These are phyloP conservation scores for Aspidapion aeneum DNA, from an alignment of 2,888 invertebrate genomes.

Conservation along the genomic window DNA sequence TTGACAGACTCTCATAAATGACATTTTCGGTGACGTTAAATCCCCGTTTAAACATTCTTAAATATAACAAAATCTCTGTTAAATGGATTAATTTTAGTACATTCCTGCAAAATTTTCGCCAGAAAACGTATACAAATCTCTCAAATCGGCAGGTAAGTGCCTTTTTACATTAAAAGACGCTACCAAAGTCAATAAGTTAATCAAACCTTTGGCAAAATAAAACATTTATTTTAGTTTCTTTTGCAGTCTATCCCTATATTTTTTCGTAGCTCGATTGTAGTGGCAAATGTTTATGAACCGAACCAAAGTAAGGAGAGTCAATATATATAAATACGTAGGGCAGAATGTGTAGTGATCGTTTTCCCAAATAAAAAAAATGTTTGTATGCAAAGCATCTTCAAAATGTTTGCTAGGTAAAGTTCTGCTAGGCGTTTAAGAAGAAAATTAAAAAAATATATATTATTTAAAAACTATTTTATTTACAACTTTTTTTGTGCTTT, in stretches of 20 bases:
- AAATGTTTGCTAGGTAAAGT: constrained; percentile 87
- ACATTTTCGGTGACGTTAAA: constrained; percentile 76
- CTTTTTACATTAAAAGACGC: constrained; percentile 78
- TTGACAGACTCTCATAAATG: constrained; percentile 70
- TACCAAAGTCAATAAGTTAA: constrained; percentile 70
- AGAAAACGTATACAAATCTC: constrained; percentile 59
- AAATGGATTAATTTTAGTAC: constrained; percentile 62
- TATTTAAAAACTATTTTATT: constrained; percentile 22
- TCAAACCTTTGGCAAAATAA: constrained; percentile 64
- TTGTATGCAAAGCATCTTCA: constrained; percentile 90
- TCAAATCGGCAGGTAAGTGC: constrained; percentile 80
- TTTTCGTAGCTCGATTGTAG: constrained; percentile 67
- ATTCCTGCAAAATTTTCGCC: constrained; percentile 36
- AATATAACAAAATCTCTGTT: constrained; percentile 58
- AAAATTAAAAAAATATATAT: neutral
- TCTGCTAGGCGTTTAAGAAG: no score
- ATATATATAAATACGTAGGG: constrained; percentile 81
- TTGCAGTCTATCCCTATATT: constrained; percentile 76
- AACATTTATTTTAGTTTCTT: constrained; percentile 51
- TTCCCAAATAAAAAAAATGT: constrained; percentile 80
- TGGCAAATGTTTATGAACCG: constrained; percentile 71
- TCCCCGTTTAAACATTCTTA: constrained; percentile 72
- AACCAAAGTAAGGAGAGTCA: constrained; percentile 75
- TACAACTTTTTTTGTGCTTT: constrained; percentile 66
- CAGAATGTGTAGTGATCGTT: constrained; percentile 78